Evolutionary conservation across 2,888 invertebrate species (phyloP).

Genomic region (Nebria brevicollis): DNA sequence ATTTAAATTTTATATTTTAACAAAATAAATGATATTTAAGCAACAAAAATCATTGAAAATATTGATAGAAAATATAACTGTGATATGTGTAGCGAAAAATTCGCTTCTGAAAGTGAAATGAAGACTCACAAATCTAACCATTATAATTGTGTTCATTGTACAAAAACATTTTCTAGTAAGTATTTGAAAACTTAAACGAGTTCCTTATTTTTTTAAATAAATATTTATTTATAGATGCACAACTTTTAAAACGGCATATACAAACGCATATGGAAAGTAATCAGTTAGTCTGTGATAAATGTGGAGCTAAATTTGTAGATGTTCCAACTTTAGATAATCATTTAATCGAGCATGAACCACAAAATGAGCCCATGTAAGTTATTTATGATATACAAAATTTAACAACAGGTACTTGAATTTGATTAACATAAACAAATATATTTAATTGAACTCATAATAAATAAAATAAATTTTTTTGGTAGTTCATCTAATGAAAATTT

Average conservation of each 20-base stretch:
- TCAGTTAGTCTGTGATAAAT: constrained; percentile 49
- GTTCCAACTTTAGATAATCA: constrained; percentile 13
- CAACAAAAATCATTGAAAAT: constrained; percentile 18
- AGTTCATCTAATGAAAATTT: constrained; percentile 33
- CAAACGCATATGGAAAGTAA: constrained; percentile 50
- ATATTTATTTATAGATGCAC: constrained; percentile 47
- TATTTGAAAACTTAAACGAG: constrained; percentile 28
- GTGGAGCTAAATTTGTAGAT: constrained; percentile 47
- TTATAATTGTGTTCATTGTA: constrained; percentile 33
- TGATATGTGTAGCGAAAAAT: constrained; percentile 42
- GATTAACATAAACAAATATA: background rate
- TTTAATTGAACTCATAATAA: background rate
- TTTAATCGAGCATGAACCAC: constrained; percentile 27
- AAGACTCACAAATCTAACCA: constrained; percentile 40
- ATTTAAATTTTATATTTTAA: background rate
- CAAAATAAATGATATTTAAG: constrained; percentile 13
- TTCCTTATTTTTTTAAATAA: constrained; percentile 15
- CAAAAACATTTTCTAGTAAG: constrained; percentile 42
- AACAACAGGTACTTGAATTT: background rate
- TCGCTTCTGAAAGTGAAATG: constrained; percentile 37
- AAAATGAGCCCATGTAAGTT: constrained; percentile 21
- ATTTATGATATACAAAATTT: no score
- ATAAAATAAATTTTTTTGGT: background rate
- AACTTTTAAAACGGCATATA: constrained; percentile 49
- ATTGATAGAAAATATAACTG: constrained; percentile 30